Conservation (phyloP, 2,797 vertebrate species). For the Chloroceryle inda region DNA sequence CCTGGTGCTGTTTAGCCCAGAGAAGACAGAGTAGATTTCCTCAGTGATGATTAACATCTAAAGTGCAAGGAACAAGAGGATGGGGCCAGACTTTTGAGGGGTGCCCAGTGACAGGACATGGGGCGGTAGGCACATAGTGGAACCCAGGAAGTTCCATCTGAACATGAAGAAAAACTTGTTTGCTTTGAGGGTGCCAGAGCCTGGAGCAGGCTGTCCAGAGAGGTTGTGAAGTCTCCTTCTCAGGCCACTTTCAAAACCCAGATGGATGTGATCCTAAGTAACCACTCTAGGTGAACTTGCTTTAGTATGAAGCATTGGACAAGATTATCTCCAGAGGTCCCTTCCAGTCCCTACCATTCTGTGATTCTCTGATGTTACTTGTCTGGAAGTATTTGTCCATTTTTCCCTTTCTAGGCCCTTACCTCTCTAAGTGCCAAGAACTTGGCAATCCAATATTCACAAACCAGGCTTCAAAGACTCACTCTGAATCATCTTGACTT, state of each 20-base stretch:
- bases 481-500: conserved; percentile 19
- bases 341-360: background rate
- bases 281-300: background rate
- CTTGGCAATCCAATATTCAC: background rate
- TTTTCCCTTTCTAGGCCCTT: background rate
- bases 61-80: no score
- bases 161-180: background rate
- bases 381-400: background rate
- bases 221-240: background rate
- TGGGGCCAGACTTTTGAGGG: no score
- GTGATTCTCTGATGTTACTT: background rate
- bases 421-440: background rate
- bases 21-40: no score
- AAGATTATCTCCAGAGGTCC: background rate
- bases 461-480: background rate
- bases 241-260: no score
- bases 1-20: no score
- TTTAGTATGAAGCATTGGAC: background rate
- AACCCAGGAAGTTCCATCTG: background rate
- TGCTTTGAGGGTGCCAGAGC: background rate
- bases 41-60: no score
- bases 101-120: background rate
- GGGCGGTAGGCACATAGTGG: background rate
- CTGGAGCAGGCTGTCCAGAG: background rate
- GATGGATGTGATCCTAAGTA: background rate